Percentiles rank a stretch among this genome's conserved stretches.
phyloP scores from a whole-genome alignment of 1,140 invertebrate genomes.

The Danaus melanippus region DNA sequence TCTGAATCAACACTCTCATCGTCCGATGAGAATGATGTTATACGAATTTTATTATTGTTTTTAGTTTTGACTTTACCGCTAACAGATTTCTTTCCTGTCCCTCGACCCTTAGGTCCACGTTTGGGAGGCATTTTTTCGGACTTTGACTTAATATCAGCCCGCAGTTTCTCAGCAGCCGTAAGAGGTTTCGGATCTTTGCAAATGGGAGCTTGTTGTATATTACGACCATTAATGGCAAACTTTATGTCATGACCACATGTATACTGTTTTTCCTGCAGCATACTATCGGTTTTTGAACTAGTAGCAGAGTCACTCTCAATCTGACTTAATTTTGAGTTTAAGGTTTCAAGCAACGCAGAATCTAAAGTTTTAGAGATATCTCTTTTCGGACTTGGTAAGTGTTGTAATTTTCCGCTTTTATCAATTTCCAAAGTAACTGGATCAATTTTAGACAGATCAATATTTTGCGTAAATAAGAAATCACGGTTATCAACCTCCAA shows the following conservation, averaged over 20 bases:
- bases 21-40: slow-evolving; percentile 80
- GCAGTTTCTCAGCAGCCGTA: slow-evolving; percentile 65
- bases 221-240: slow-evolving; percentile 60
- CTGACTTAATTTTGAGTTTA: slow-evolving; percentile 81
- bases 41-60: slow-evolving; percentile 78
- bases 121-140: slow-evolving; percentile 72
- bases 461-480: slow-evolving; percentile 80
- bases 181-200: slow-evolving; percentile 60
- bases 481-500: slow-evolving; percentile 69
- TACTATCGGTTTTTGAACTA: slow-evolving; percentile 78
- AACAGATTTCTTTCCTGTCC: slow-evolving; percentile 71
- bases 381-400: slow-evolving; percentile 76
- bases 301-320: slow-evolving; percentile 81
- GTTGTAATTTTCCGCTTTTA: slow-evolving; percentile 75
- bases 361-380: slow-evolving; percentile 78
- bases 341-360: slow-evolving; percentile 75
- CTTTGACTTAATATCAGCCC: slow-evolving; percentile 70
- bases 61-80: slow-evolving; percentile 68
- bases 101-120: slow-evolving; percentile 69
- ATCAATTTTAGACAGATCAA: slow-evolving; percentile 79
- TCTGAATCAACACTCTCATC: slow-evolving; percentile 81
- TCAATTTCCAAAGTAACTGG: slow-evolving; percentile 79
- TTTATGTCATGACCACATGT: slow-evolving; percentile 64
- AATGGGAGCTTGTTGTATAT: slow-evolving; percentile 53
- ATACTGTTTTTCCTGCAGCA: slow-evolving; percentile 75